Percentiles rank a stretch among this genome's conserved stretches.
These are phyloP conservation scores for Chloroclysta siterata DNA, from an alignment of 2,888 invertebrate species.

Conservation along the genomic window DNA sequence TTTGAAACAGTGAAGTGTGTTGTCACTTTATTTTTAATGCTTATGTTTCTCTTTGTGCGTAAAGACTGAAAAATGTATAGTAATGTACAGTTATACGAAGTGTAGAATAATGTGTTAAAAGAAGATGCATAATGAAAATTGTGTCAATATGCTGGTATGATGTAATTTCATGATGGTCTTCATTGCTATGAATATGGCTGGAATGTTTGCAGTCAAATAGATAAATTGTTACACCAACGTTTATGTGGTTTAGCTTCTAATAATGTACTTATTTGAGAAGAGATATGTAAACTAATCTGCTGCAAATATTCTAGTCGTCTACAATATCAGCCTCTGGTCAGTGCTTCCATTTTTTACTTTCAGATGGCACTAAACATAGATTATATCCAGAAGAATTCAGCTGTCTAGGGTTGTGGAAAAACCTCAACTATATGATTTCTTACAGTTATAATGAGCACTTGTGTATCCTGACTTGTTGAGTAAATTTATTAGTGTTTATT, in stretches of 20 bases:
- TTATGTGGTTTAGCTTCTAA: slow-evolving; percentile 10
- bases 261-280: slow-evolving; percentile 12
- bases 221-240: slow-evolving; percentile 17
- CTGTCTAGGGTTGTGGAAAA: slow-evolving; percentile 40
- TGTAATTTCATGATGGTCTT: slow-evolving; percentile 43
- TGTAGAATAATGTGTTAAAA: slow-evolving; percentile 68
- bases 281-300: slow-evolving; percentile 15
- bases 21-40: slow-evolving; percentile 50
- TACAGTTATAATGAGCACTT: slow-evolving; percentile 78
- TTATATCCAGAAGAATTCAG: slow-evolving; percentile 41
- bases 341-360: slow-evolving; percentile 56
- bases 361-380: slow-evolving; percentile 62
- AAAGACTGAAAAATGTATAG: slow-evolving; percentile 75
- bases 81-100: slow-evolving; percentile 69
- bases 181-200: slow-evolving; percentile 42
- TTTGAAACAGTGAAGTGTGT: slow-evolving; percentile 42
- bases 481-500: slow-evolving; percentile 71
- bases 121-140: slow-evolving; percentile 50
- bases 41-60: slow-evolving; percentile 56
- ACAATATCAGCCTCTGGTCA: slow-evolving; percentile 36
- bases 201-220: slow-evolving; percentile 39
- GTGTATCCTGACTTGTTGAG: slow-evolving; percentile 69
- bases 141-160: slow-evolving; percentile 52
- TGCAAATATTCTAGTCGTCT: slow-evolving; percentile 42
- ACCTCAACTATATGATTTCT: slow-evolving; percentile 38